These are phyloP conservation scores for Blomia tropicalis DNA, from an alignment of 2,888 invertebrate species.

Conservation along the genomic window DNA sequence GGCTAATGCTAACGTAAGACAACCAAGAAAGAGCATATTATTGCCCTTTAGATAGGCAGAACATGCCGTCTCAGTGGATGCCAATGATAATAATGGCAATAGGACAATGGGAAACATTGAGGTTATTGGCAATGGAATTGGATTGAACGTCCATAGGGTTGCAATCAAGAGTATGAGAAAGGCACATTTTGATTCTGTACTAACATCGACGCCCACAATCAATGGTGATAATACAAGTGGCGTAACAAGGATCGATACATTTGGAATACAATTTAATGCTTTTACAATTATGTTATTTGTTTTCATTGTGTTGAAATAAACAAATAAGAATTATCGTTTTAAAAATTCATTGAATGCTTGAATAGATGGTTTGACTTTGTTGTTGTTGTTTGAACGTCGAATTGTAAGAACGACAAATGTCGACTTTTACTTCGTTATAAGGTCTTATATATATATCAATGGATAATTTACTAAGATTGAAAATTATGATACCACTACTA, in stretches of 20 bases:
- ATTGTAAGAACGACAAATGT: no score
- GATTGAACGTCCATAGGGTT: slow-evolving; percentile 32
- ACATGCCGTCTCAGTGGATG: slow-evolving; percentile 22
- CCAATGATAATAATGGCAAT: slow-evolving; percentile 19
- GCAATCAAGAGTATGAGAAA: slow-evolving; percentile 34
- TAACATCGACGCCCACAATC: not conserved
- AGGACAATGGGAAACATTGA: slow-evolving; percentile 29
- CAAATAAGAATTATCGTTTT: no score
- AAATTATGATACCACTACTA: no score
- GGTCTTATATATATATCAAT: no score
- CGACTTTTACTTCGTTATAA: no score
- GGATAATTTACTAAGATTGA: no score
- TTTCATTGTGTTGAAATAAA: no score
- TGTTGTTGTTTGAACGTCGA: no score
- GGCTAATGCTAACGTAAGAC: slow-evolving; percentile 24
- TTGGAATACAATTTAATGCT: not conserved
- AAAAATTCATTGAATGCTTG: no score
- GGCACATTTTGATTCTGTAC: slow-evolving; percentile 32
- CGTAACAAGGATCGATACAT: not conserved
- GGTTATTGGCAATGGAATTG: slow-evolving; percentile 32
- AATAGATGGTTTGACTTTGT: no score
- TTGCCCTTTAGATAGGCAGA: slow-evolving; percentile 20
- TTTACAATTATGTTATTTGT: no score
- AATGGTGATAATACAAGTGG: not conserved
- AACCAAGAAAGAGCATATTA: slow-evolving; percentile 25